A percentile compares a stretch with the other conserved stretches of the same genome.
These are phyloP conservation scores for Coregonus sp. DNA, from an alignment of 2,797 vertebrate species.

Conservation along the genomic window DNA sequence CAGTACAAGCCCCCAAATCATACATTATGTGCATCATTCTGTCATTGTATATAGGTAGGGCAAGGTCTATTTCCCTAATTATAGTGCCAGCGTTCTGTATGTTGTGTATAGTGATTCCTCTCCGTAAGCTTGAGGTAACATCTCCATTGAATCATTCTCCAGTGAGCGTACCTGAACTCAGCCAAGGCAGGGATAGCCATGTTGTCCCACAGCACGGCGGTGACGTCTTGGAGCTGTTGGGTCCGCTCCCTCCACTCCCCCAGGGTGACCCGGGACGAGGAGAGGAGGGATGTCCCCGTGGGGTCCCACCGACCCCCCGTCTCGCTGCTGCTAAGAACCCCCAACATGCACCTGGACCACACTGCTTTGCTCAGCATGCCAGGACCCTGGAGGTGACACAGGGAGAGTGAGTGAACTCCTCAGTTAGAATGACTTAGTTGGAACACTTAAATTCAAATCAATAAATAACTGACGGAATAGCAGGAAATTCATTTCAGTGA, in stretches of 20 bases:
- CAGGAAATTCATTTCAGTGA: not conserved
- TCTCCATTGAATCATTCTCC: not conserved
- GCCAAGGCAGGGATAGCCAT: slow-evolving; percentile 80
- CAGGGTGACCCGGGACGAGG: slow-evolving; percentile 83
- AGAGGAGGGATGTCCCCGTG: slow-evolving; percentile 76
- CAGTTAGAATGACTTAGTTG: not conserved
- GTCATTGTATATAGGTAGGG: not conserved
- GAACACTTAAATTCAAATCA: not conserved
- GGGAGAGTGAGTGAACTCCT: not conserved
- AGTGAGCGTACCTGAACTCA: slow-evolving; percentile 83
- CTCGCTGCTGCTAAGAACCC: slow-evolving; percentile 83
- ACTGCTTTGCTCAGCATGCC: slow-evolving; percentile 85
- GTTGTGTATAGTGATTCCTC: too few relatives aligned
- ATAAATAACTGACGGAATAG: not conserved
- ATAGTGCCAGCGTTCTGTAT: not conserved
- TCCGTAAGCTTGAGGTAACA: not conserved
- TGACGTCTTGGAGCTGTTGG: slow-evolving; percentile 87
- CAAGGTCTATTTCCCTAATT: not conserved
- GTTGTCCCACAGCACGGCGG: slow-evolving; percentile 87
- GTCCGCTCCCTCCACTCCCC: slow-evolving; percentile 88
- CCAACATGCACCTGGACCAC: slow-evolving; percentile 90
- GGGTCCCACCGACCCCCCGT: slow-evolving; percentile 77
- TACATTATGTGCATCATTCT: too few relatives aligned
- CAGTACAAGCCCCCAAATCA: too few relatives aligned
- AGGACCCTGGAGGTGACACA: slow-evolving; percentile 81